Percentiles rank a stretch among this genome's conserved stretches.
Evolutionary conservation across 1,140 invertebrate genomes (phyloP).

Genomic region (Alviniconcha marisindica): DNA sequence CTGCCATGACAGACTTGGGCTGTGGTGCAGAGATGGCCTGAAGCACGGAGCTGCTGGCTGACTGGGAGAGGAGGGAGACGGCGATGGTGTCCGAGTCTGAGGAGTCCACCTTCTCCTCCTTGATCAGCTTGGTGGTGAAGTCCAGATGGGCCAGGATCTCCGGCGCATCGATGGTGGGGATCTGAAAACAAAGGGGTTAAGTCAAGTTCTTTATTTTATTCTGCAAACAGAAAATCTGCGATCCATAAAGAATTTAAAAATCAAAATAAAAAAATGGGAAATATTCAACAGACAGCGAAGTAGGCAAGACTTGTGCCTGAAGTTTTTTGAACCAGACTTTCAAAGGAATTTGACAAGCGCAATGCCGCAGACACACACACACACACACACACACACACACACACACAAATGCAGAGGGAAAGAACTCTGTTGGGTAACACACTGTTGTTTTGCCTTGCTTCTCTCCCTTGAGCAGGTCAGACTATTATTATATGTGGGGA

Average conservation of each 20-base stretch:
- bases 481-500: too few relatives aligned
- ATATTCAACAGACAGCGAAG: not conserved
- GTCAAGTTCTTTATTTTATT: too few relatives aligned
- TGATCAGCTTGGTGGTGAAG: conserved; percentile 35
- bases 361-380: too few relatives aligned
- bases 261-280: not conserved
- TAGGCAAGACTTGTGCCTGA: not conserved
- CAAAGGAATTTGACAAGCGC: too few relatives aligned
- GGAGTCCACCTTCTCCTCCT: conserved; percentile 12
- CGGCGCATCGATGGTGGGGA: conserved; percentile 34
- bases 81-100: not conserved
- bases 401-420: too few relatives aligned
- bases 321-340: too few relatives aligned
- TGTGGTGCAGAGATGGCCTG: not conserved
- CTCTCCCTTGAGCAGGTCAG: too few relatives aligned
- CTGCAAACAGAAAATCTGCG: not conserved
- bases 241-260: not conserved
- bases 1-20: not conserved
- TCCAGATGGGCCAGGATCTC: conserved; percentile 37
- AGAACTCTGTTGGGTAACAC: too few relatives aligned
- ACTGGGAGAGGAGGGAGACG: not conserved
- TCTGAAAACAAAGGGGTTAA: too few relatives aligned
- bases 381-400: too few relatives aligned
- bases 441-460: too few relatives aligned
- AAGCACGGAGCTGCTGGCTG: not conserved